A percentile compares a stretch with the other conserved stretches of the same genome.
These are phyloP conservation scores for Myotis lucifugus DNA, from an alignment of 2,113 vertebrate species.

Conservation along the genomic window DNA sequence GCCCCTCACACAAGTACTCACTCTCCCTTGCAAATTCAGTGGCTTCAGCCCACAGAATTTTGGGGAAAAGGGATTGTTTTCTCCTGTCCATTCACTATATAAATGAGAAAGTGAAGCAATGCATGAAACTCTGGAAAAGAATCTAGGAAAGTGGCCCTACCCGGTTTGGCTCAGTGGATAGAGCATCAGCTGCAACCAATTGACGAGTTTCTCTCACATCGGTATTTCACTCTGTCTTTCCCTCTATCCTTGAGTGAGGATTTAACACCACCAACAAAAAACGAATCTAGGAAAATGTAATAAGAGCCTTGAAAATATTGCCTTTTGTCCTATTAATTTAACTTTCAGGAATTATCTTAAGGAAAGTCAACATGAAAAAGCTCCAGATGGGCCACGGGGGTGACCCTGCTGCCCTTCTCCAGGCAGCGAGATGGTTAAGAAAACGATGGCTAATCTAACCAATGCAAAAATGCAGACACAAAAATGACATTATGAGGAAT, in stretches of 20 bases:
- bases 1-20: too few relatives aligned
- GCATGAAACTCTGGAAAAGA: neutral
- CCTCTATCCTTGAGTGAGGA: too few relatives aligned
- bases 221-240: too few relatives aligned
- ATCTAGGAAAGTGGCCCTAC: neutral
- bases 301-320: neutral
- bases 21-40: neutral
- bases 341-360: neutral
- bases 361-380: neutral
- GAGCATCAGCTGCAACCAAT: too few relatives aligned
- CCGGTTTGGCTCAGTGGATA: too few relatives aligned
- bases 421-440: conserved; percentile 42
- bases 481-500: conserved; percentile 8
- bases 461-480: neutral
- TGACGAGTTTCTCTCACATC: too few relatives aligned
- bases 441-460: neutral
- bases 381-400: too few relatives aligned
- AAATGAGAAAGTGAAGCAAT: neutral
- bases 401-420: neutral
- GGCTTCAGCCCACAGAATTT: neutral
- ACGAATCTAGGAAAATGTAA: neutral
- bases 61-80: neutral
- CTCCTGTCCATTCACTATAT: neutral
- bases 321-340: neutral
- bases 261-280: neutral